These are phyloP conservation scores for western clawed frog (Xenopus tropicalis) DNA, from an alignment of 2,113 vertebrate genomes.

Conservation along the genomic window UCB_Xtro_10.0 CM004445.2:123612501-123613000, in stretches of 20 bases:
- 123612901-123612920: no score
- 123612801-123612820: background rate
- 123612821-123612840: background rate
- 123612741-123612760: slow-evolving; percentile 11
- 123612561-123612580: slow-evolving; percentile 38
- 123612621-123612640: slow-evolving; percentile 26
- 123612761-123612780: background rate
- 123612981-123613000: no score
- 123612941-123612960: no score
- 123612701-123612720: slow-evolving; percentile 15
- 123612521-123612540: slow-evolving; percentile 34
- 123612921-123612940: no score
- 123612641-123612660: slow-evolving; percentile 23
- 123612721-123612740: background rate
- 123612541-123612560: slow-evolving; percentile 41
- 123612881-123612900: no score
- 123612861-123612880: background rate
- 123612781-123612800: slow-evolving; percentile 11
- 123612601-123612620: slow-evolving; percentile 37
- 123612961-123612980: no score
- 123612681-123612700: slow-evolving; percentile 30
- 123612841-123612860: background rate
- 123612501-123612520: slow-evolving; percentile 42
- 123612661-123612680: slow-evolving; percentile 30
- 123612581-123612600: slow-evolving; percentile 29